Conservation (phyloP, 2,113 vertebrate genomes). For the Eulemur rufifrons region DNA sequence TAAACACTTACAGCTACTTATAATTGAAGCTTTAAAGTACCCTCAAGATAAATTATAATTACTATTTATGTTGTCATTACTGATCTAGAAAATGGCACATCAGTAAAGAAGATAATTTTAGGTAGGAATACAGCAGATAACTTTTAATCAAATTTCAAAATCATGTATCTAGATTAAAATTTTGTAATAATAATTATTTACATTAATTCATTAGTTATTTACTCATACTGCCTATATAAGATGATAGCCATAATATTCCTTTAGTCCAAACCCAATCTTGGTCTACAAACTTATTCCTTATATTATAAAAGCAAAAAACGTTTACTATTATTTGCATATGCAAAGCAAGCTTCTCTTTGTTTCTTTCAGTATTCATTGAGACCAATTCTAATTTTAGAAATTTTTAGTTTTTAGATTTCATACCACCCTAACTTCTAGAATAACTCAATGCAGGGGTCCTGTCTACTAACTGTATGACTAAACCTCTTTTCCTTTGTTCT, state of each 20-base stretch:
- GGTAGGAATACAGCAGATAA: background rate
- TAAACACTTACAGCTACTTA: slow-evolving; percentile 42
- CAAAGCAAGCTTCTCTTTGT: background rate
- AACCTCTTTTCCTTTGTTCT: background rate
- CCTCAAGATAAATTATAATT: slow-evolving; percentile 59
- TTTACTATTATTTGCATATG: background rate
- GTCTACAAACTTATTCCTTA: background rate
- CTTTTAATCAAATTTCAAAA: slow-evolving; percentile 28
- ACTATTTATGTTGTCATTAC: slow-evolving; percentile 43
- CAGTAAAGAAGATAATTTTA: slow-evolving; percentile 32
- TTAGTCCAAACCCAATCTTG: background rate
- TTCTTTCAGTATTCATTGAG: background rate
- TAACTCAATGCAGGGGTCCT: background rate
- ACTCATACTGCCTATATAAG: background rate
- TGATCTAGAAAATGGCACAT: background rate
- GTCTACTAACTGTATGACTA: background rate
- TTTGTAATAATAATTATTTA: background rate
- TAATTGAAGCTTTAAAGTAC: slow-evolving; percentile 42
- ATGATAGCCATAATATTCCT: background rate
- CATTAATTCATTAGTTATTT: background rate
- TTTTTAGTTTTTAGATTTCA: background rate
- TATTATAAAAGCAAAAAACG: background rate
- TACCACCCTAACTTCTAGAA: background rate
- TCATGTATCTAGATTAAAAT: background rate
- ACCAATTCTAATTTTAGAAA: background rate